Evolutionary conservation across 2,113 vertebrate genomes (phyloP).

Genomic region (Clarias magur): DNA sequence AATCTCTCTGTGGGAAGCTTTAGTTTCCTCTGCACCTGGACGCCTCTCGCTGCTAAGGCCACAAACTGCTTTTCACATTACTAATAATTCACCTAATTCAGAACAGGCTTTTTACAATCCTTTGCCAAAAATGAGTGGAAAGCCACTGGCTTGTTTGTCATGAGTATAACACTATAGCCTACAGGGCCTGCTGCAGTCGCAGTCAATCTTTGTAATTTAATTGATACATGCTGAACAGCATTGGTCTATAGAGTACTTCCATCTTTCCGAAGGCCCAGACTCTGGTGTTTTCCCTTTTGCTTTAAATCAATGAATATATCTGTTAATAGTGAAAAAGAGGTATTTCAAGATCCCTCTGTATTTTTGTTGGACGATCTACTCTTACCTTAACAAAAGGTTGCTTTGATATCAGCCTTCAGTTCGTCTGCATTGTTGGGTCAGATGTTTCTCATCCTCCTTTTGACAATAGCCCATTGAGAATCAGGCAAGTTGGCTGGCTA

Average conservation of each 20-base stretch:
- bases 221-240: not conserved
- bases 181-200: not conserved
- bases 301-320: too few relatives aligned
- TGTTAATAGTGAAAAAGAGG: too few relatives aligned
- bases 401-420: too few relatives aligned
- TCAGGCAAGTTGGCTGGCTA: too few relatives aligned
- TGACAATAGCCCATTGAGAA: too few relatives aligned
- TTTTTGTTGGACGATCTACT: too few relatives aligned
- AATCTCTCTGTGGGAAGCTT: not conserved
- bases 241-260: not conserved
- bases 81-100: slow-evolving; percentile 7
- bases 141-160: not conserved
- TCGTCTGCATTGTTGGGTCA: too few relatives aligned
- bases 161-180: not conserved
- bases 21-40: slow-evolving; percentile 25
- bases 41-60: not conserved
- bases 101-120: slow-evolving; percentile 5
- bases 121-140: not conserved
- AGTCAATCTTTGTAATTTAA: slow-evolving; percentile 1
- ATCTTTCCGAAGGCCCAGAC: not conserved
- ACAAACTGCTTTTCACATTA: slow-evolving; percentile 7
- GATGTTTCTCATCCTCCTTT: too few relatives aligned
- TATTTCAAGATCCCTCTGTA: too few relatives aligned
- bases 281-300: too few relatives aligned
- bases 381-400: too few relatives aligned